Conservation (phyloP, 2,888 invertebrate genomes). For the Labia minor region DNA sequence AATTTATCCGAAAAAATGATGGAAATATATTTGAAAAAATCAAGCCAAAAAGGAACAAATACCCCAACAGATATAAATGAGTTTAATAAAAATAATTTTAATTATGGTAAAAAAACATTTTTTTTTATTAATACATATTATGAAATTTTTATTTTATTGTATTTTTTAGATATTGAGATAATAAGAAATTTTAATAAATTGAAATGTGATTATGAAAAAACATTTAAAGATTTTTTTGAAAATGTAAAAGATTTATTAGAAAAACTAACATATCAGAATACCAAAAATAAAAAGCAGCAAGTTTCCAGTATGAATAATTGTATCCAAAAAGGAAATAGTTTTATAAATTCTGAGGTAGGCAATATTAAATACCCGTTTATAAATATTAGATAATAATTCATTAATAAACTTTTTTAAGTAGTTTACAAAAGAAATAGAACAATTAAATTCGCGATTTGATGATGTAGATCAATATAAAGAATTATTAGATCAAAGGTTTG, state of each 20-base stretch:
- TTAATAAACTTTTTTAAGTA: not conserved
- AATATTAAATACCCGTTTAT: not conserved
- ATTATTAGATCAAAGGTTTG: not conserved
- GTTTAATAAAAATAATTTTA: no score
- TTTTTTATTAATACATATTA: no score
- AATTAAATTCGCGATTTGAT: not conserved
- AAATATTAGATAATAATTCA: no score
- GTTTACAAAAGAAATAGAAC: not conserved
- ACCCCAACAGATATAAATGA: no score
- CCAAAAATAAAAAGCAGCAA: not conserved
- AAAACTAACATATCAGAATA: not conserved
- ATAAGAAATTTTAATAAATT: not conserved
- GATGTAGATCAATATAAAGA: not conserved
- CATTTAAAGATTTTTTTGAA: not conserved
- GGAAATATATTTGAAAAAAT: no score
- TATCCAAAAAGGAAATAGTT: not conserved
- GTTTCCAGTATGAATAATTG: not conserved
- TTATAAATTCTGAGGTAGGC: not conserved
- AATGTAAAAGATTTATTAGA: not conserved
- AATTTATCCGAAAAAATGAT: no score
- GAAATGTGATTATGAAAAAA: not conserved
- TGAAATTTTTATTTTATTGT: not conserved
- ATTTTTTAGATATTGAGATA: not conserved
- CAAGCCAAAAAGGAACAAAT: no score
- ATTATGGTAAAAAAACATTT: no score